Evolutionary conservation across 2,113 vertebrate species (phyloP).

Genomic region (Phrynocephalus versicolor): DNA sequence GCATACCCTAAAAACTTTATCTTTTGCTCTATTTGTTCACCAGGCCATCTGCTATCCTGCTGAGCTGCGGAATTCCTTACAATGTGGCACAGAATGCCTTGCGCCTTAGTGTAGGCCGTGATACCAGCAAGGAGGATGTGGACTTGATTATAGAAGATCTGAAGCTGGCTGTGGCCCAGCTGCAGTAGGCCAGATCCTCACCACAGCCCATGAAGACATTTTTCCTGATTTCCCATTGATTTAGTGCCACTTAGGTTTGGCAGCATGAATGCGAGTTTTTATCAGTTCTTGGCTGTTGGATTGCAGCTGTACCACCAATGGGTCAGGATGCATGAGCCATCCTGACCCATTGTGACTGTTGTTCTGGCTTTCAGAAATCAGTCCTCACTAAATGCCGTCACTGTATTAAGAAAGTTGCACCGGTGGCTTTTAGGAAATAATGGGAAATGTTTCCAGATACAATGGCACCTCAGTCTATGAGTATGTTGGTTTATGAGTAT

Average conservation of each 20-base stretch:
- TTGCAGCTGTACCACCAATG: background rate
- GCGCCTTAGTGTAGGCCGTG: constrained; percentile 88
- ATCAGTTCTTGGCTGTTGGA: background rate
- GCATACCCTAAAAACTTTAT: background rate
- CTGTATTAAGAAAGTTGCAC: background rate
- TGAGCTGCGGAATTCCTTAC: constrained; percentile 82
- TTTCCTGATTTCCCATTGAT: background rate
- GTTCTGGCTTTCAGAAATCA: background rate
- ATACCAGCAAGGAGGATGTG: constrained; percentile 82
- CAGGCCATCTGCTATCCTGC: constrained; percentile 90
- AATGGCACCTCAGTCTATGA: too few relatives aligned
- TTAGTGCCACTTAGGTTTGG: background rate
- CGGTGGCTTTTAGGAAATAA: background rate
- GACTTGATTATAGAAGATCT: constrained; percentile 89
- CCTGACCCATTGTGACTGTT: background rate
- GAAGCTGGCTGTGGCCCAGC: constrained; percentile 75
- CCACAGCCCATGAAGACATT: background rate
- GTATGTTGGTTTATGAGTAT: too few relatives aligned
- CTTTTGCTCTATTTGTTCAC: accelerated
- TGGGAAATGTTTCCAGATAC: background rate
- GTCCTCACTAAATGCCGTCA: background rate
- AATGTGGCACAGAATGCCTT: constrained; percentile 85
- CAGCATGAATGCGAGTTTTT: background rate
- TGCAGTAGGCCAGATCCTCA: constrained; percentile 63
- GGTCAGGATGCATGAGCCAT: background rate